Evolutionary conservation across 2,113 vertebrate genomes (phyloP).

Genomic region (Columba livia): DNA sequence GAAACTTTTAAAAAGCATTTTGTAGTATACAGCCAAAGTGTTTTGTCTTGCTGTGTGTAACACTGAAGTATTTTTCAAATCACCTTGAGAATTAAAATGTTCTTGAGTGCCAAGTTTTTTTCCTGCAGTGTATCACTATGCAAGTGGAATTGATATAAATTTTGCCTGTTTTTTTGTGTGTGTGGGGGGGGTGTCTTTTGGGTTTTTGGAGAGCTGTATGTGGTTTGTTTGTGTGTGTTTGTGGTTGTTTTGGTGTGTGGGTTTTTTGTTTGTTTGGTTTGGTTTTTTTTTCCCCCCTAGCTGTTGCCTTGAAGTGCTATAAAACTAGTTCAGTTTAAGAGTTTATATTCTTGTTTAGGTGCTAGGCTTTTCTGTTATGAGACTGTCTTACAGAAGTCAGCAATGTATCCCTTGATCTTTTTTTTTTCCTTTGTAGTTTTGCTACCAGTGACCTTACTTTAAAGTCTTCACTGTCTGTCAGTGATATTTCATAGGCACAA

Average conservation of each 20-base stretch:
- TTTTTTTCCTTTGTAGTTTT: not conserved
- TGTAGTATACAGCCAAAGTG: not conserved
- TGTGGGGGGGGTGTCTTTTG: too few species aligned
- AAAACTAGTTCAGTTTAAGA: not conserved
- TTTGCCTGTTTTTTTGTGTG: not conserved
- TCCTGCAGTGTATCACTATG: not conserved
- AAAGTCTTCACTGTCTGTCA: not conserved
- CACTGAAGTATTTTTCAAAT: slow-evolving; percentile 17
- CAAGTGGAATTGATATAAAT: not conserved
- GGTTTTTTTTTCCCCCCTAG: not conserved
- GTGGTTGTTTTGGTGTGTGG: too few species aligned
- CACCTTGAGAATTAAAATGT: not conserved
- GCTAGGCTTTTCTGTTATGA: not conserved
- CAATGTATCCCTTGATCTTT: not conserved
- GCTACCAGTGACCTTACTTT: not conserved
- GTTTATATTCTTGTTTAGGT: not conserved
- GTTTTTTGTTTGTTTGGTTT: not conserved
- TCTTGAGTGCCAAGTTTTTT: not conserved
- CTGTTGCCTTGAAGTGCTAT: not conserved
- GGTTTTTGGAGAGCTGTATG: too few species aligned
- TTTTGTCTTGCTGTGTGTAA: not conserved
- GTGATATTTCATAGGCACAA: not conserved
- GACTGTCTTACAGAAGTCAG: not conserved
- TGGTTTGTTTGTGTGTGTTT: too few species aligned
- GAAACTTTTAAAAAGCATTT: not conserved